Percentiles rank a stretch among this genome's conserved stretches.
These are phyloP conservation scores for Thalpophila matura DNA, from an alignment of 2,888 invertebrate species.

Conservation along the genomic window DNA sequence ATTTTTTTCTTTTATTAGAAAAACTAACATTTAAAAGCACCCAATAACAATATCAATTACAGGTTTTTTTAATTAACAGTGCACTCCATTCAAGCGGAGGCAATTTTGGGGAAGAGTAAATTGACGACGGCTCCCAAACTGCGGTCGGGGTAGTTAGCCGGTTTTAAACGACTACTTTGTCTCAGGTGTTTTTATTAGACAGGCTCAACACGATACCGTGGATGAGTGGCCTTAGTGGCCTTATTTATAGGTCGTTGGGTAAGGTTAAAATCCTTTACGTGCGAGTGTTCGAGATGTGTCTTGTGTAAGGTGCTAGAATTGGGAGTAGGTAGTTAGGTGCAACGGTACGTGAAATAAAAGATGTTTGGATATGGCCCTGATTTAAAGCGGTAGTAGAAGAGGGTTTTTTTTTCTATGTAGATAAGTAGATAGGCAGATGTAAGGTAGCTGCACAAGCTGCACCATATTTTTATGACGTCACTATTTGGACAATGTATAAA, in stretches of 20 bases:
- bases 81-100: neutral
- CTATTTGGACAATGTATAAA: too few relatives aligned
- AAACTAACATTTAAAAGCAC: neutral
- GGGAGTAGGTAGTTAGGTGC: constrained; percentile 9
- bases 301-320: neutral
- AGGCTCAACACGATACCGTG: constrained; percentile 30
- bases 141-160: constrained; percentile 33
- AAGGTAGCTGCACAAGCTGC: too few relatives aligned
- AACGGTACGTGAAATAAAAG: too few relatives aligned
- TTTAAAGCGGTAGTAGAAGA: constrained; percentile 6
- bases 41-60: constrained; percentile 11
- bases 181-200: constrained; percentile 58
- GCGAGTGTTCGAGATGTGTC: neutral
- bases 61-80: constrained; percentile 37
- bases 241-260: constrained; percentile 33
- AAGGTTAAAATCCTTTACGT: constrained; percentile 3
- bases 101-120: constrained; percentile 41
- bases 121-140: constrained; percentile 36
- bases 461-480: too few relatives aligned
- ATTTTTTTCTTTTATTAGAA: neutral
- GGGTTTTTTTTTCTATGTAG: too few relatives aligned
- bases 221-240: neutral
- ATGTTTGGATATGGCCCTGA: neutral
- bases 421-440: too few relatives aligned
- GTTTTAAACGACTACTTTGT: constrained; percentile 39